Evolutionary conservation across 2,888 invertebrate species (phyloP).

Genomic region (Camptogramma bilineatum): DNA sequence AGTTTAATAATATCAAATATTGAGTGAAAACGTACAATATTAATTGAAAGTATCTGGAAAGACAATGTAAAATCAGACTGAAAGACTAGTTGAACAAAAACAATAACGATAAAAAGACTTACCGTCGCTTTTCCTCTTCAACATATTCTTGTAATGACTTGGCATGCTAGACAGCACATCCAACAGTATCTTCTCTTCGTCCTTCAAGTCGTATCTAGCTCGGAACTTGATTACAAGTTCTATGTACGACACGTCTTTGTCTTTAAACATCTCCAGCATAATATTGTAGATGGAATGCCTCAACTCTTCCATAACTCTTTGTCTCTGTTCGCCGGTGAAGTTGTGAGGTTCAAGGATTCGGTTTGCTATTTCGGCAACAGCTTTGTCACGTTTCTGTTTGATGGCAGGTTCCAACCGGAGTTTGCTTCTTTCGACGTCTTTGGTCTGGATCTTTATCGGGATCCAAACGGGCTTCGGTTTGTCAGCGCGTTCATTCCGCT

Average conservation of each 20-base stretch:
- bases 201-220: constrained; percentile 56
- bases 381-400: constrained; percentile 65
- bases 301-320: constrained; percentile 59
- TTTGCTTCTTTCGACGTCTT: constrained; percentile 8
- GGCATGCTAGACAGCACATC: constrained; percentile 65
- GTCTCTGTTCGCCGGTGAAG: constrained; percentile 50
- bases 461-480: constrained; percentile 23
- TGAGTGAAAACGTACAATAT: not conserved
- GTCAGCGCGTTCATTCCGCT: constrained; percentile 2
- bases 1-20: too few species aligned
- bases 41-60: not conserved
- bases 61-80: not conserved
- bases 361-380: constrained; percentile 61
- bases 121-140: constrained; percentile 68
- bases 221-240: constrained; percentile 71
- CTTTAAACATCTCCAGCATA: constrained; percentile 65
- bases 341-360: constrained; percentile 61
- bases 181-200: constrained; percentile 64
- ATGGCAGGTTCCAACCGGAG: constrained; percentile 21
- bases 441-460: constrained; percentile 22
- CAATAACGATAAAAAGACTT: constrained; percentile 45
- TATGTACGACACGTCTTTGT: constrained; percentile 69
- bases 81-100: not conserved
- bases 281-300: constrained; percentile 52
- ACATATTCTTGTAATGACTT: constrained; percentile 50